phyloP scores from a whole-genome alignment of 2,888 invertebrate species.

The Ochropleura leucogaster region DNA sequence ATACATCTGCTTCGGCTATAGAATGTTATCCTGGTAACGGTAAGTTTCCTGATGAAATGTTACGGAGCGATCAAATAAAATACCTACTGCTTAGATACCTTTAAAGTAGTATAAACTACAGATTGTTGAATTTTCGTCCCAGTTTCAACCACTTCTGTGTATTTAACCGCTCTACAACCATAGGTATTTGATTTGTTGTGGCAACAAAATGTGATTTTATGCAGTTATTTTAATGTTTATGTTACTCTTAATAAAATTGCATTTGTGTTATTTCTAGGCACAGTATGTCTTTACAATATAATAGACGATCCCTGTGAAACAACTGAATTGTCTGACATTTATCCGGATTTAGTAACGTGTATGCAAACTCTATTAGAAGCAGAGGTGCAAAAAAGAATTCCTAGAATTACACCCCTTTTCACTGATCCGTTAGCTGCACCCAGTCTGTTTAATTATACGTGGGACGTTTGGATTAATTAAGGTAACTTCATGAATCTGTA shows the following conservation, averaged over 20 bases:
- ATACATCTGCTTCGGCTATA: constrained; percentile 31
- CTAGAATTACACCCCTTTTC: constrained; percentile 72
- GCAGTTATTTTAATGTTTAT: neutral
- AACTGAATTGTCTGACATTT: constrained; percentile 72
- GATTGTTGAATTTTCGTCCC: neutral
- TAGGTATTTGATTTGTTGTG: neutral
- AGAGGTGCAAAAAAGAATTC: constrained; percentile 75
- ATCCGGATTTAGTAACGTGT: constrained; percentile 73
- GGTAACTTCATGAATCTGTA: neutral
- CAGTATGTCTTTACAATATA: constrained; percentile 80
- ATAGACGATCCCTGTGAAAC: constrained; percentile 83
- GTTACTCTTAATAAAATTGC: neutral
- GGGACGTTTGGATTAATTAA: constrained; percentile 75
- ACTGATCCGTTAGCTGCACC: constrained; percentile 79
- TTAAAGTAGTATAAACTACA: neutral
- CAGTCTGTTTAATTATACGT: constrained; percentile 78
- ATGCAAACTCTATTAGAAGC: constrained; percentile 68
- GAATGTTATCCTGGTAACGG: constrained; percentile 78
- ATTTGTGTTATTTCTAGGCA: constrained; percentile 71
- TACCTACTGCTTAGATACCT: neutral
- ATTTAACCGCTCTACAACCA: neutral
- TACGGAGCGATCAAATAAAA: neutral
- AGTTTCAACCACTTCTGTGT: neutral
- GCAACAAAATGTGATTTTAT: neutral
- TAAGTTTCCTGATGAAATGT: constrained; percentile 60